A percentile compares a stretch with the other conserved stretches of the same genome.
Conservation (phyloP, 2,797 vertebrate species). For the Cetoscarus ocellatus region DNA sequence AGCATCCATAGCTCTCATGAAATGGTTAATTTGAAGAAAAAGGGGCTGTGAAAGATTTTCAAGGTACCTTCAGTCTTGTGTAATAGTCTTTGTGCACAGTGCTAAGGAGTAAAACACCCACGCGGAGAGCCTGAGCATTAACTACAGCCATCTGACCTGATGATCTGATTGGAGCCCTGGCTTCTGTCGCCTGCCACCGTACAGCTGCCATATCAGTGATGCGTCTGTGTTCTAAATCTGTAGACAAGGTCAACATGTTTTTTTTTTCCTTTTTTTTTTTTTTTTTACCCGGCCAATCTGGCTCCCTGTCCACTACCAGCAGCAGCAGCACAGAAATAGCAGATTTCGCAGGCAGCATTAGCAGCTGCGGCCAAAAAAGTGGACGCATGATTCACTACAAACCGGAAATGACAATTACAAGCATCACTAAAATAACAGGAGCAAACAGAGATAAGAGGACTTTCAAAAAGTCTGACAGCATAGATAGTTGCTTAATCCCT, state of each 20-base stretch:
- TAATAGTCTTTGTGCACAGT: constrained; percentile 56
- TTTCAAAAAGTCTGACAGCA: constrained; percentile 47
- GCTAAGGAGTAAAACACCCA: constrained; percentile 60
- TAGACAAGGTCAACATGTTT: constrained; percentile 78
- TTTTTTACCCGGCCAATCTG: constrained; percentile 61
- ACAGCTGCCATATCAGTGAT: constrained; percentile 78
- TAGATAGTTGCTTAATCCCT: constrained; percentile 49
- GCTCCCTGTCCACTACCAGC: constrained; percentile 43
- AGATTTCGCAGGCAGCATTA: constrained; percentile 47
- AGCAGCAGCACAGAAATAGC: constrained; percentile 28
- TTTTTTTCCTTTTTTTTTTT: constrained; percentile 19
- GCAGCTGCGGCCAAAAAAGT: constrained; percentile 19
- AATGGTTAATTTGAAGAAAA: constrained; percentile 56
- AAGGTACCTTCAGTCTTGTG: constrained; percentile 28
- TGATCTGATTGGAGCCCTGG: constrained; percentile 73
- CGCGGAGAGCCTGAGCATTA: constrained; percentile 60
- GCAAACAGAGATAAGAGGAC: constrained; percentile 52
- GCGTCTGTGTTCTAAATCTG: constrained; percentile 76
- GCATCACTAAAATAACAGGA: constrained; percentile 50
- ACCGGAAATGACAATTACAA: constrained; percentile 60
- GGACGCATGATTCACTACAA: constrained; percentile 51
- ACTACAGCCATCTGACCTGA: constrained; percentile 71
- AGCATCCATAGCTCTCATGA: constrained; percentile 18
- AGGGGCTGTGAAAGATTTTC: constrained; percentile 26
- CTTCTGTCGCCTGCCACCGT: constrained; percentile 75